Evolutionary conservation across 2,797 vertebrate genomes (phyloP), one percentile per base, ranked within the genome.

Genomic region (Eidolon dupreanum): DNA sequence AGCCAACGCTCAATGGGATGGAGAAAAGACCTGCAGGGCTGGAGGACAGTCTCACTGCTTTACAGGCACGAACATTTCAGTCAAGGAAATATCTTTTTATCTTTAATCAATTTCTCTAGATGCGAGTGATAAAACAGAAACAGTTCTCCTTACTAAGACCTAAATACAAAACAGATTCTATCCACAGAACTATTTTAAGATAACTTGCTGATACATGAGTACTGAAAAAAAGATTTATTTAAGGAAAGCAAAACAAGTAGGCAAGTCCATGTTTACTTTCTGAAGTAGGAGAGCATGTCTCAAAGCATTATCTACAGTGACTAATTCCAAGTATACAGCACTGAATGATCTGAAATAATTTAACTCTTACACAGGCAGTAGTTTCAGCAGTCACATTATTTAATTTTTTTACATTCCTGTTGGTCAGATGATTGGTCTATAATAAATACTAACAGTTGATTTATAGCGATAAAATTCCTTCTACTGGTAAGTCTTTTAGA

Each of bases 171-270:
- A 57, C 31, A 84, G 49, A 91, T 8, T 86, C 78, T 86, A 86
- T 26, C 84, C 73, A 68, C 41, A n/a, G 70, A 96, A 71, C 81
- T 95, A 92, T 94, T 96, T 97, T 89, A 94, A 89, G 71, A 61
- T 78, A 94, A 90, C 85, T 66, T 78, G 71, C 28, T 70, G 90
- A 93, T 88, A 90, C 28, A 59, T 78, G 89, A 97, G 79, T 78
- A 85, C 55, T 46, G 43, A 89, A 61, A 82, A 41, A 51, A 71
- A 81, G 38, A 95, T 63, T 88, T 81, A 95, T 87, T 94, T 93
- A 95, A 95, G 88, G 93, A 95, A 96, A 93, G 88, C 41, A 84
- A 83, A 92, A 78, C 63, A 90, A 92, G 74, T 41, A 81, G 53
- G 75, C 82, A 55, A 90, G 74, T 82, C 85, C 70, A 81, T 63